Conservation (phyloP, 2,797 vertebrate genomes). For the Sciurus carolinensis region DNA sequence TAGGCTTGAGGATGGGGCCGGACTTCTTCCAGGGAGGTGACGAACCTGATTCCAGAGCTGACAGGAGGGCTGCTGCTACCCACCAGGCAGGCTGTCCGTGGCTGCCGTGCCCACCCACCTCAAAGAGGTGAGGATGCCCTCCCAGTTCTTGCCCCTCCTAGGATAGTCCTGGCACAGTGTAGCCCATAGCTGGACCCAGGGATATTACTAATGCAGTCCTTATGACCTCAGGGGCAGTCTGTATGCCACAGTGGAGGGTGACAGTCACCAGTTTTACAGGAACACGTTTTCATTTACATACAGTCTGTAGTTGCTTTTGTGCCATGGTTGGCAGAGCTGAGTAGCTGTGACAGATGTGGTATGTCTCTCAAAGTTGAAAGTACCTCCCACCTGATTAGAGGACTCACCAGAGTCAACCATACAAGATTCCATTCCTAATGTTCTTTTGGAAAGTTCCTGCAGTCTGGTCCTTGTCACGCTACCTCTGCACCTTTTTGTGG, state of each 20-base stretch:
- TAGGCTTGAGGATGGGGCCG: background rate
- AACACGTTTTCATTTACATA: background rate
- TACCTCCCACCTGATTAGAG: accelerated
- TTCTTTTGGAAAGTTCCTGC: background rate
- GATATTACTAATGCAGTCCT: background rate
- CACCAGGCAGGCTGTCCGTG: background rate
- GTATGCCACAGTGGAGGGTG: background rate
- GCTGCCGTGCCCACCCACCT: accelerated
- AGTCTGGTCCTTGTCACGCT: background rate
- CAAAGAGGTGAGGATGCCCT: background rate
- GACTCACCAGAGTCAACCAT: background rate
- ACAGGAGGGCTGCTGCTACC: background rate
- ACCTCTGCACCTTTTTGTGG: background rate
- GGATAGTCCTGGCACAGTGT: background rate
- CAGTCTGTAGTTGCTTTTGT: background rate
- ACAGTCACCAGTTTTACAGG: background rate
- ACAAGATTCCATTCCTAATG: background rate
- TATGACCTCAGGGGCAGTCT: accelerated
- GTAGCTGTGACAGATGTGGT: background rate
- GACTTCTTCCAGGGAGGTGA: background rate
- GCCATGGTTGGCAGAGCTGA: accelerated
- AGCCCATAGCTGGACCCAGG: background rate
- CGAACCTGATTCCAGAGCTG: background rate
- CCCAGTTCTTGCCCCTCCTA: background rate
- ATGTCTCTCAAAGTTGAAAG: background rate